Percentiles rank a stretch among this genome's conserved stretches.
Evolutionary conservation across 2,888 invertebrate species (phyloP).

Genomic region (Drosophila merina): DNA sequence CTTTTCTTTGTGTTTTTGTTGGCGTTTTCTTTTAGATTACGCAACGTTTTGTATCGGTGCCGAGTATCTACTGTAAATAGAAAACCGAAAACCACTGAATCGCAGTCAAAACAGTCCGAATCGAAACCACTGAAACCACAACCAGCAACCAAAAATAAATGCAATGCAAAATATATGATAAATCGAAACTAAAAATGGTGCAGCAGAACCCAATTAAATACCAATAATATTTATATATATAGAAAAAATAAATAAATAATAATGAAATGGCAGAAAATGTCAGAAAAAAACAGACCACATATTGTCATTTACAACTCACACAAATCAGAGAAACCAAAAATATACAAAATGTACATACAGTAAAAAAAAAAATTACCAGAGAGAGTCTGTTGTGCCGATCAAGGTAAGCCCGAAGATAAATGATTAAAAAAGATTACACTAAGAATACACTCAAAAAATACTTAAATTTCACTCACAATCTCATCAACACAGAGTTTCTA

Average conservation of each 20-base stretch:
- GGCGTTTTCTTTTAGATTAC: conserved; percentile 83
- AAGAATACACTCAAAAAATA: not conserved
- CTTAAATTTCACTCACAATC: not conserved
- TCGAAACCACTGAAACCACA: conserved; percentile 46
- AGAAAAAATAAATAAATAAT: conserved; percentile 18
- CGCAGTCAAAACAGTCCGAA: conserved; percentile 48
- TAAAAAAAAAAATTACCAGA: conserved; percentile 50
- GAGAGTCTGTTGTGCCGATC: conserved; percentile 46
- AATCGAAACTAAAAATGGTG: conserved; percentile 24
- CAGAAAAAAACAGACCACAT: conserved; percentile 47
- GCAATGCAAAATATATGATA: conserved; percentile 37
- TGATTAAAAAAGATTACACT: conserved; percentile 9
- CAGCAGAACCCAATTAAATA: conserved; percentile 18
- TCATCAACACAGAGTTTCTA: not conserved
- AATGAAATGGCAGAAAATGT: conserved; percentile 44
- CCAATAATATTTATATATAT: conserved; percentile 33
- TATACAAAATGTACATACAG: conserved; percentile 50
- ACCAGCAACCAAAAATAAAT: conserved; percentile 49
- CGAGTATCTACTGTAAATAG: conserved; percentile 84
- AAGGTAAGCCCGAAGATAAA: conserved; percentile 71
- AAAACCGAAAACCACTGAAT: conserved; percentile 57
- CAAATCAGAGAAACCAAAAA: conserved; percentile 48
- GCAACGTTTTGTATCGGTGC: conserved; percentile 85
- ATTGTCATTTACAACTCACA: conserved; percentile 58
- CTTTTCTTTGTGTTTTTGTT: conserved; percentile 79